phyloP scores from a whole-genome alignment of 2,113 vertebrate genomes.

The Bagarius yarrelli region DNA sequence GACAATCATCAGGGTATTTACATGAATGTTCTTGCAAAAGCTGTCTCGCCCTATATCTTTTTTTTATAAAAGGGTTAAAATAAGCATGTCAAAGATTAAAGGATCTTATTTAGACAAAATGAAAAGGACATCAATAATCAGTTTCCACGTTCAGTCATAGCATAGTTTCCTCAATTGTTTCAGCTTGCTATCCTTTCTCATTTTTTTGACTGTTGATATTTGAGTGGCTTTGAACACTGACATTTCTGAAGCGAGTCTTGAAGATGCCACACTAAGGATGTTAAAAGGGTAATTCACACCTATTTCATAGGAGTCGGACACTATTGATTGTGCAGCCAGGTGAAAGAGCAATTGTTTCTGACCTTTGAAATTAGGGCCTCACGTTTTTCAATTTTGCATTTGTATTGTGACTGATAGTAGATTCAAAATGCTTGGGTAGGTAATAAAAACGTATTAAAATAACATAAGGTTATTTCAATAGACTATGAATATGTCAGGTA shows the following conservation, averaged over 20 bases:
- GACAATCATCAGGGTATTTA: too few species aligned
- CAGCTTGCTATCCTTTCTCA: conserved; percentile 60
- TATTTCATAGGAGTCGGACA: conserved; percentile 40
- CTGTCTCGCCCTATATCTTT: conserved; percentile 23
- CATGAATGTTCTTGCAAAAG: too few species aligned
- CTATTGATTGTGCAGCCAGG: conserved; percentile 50
- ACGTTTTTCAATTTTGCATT: conserved; percentile 53
- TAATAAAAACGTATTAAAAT: conserved; percentile 7
- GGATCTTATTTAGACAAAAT: conserved; percentile 37
- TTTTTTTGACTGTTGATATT: conserved; percentile 60
- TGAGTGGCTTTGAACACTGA: conserved; percentile 64
- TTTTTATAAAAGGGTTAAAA: conserved; percentile 57
- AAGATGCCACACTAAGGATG: conserved; percentile 51
- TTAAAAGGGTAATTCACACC: conserved; percentile 58
- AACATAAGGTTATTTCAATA: background rate
- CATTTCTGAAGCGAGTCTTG: conserved; percentile 64
- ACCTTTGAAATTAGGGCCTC: conserved; percentile 59
- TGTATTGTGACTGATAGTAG: conserved; percentile 11
- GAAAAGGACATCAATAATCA: conserved; percentile 53
- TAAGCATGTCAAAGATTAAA: conserved; percentile 56
- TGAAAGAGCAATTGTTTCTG: conserved; percentile 52
- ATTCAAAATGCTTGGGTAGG: background rate
- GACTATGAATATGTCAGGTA: conserved; percentile 22
- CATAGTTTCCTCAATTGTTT: conserved; percentile 38
- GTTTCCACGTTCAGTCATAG: conserved; percentile 61